Evolutionary conservation across 2,113 vertebrate genomes (phyloP), one percentile per base, ranked within the genome.

Genomic region (Ammodytes marinus): DNA sequence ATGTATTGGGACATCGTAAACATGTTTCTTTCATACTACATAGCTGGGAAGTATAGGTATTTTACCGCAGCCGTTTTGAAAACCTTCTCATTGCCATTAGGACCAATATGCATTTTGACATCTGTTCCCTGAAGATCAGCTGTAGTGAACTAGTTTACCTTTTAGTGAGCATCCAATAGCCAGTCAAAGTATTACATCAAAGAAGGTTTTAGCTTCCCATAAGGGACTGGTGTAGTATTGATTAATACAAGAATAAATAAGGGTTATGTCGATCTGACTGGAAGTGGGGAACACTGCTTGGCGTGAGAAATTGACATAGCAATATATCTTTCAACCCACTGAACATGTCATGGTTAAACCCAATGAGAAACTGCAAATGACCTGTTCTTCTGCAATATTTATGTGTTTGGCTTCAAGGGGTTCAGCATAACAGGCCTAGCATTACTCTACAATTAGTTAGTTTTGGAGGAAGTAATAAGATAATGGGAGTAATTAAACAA

Each of bases 301-400:
- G 6, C 45, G 12, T 2, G 0, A 54, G 40, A 10, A 47, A 68
- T 50, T 13, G 43, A 82, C 53, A 50, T 43, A 37, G 1, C 58
- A 47, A 43, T 53, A 68, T 78, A 6, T 78, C 47, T 74, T 39
- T 39, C 8, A 52, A 53, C 54, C 43, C 17, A 11, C 5, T 55
- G 8, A 68, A 35, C 11, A 55, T 47, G n/a, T 5, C 8, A 1
- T 69, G 19, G 15, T 14, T n/a, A 27, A 27, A 27, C n/a, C 27
- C 35, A 50, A 2, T 55, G 64, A 40, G 19, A 61, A 13, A 15
- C 46, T 52, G n/a, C 19, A 10, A 27, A 60, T 50, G 3, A 42
- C 13, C 42, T n/a, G 40, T 39, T 58, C 40, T 55, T n/a, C 65
- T 12, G 12, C 15, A 47, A 50, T 43, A 53, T 60, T 9, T 37